These are phyloP conservation scores for Selene dorsalis DNA, from an alignment of 2,797 vertebrate genomes.

Conservation along the genomic window DNA sequence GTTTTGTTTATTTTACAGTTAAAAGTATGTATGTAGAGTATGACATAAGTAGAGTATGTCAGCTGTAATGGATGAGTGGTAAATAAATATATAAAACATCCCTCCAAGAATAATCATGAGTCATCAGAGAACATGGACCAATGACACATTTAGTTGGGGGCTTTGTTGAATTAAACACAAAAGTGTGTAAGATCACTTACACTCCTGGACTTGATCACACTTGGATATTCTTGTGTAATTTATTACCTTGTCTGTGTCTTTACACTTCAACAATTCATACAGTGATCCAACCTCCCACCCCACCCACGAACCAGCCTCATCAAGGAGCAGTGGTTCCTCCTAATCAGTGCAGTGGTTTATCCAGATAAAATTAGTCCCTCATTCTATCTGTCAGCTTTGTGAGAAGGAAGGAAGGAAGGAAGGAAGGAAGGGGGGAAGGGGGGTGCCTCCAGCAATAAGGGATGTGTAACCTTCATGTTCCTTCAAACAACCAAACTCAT, in stretches of 20 bases:
- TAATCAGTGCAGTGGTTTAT: slow-evolving; percentile 63
- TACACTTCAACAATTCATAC: not conserved
- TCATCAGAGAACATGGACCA: no score
- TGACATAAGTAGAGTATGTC: not conserved
- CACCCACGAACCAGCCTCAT: slow-evolving; percentile 35
- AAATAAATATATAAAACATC: not conserved
- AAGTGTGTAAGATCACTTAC: not conserved
- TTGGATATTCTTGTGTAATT: slow-evolving; percentile 10
- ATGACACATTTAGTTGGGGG: no score
- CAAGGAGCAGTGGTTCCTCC: slow-evolving; percentile 45
- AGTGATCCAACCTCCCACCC: not conserved
- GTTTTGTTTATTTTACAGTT: not conserved
- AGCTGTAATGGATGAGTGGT: not conserved
- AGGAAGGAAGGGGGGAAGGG: not conserved
- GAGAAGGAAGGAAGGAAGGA: slow-evolving; percentile 8
- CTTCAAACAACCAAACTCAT: slow-evolving; percentile 6
- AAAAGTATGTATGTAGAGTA: not conserved
- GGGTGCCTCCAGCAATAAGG: slow-evolving; percentile 14
- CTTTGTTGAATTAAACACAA: not conserved
- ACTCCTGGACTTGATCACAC: slow-evolving; percentile 24
- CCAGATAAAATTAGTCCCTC: slow-evolving; percentile 57
- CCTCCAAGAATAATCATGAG: not conserved
- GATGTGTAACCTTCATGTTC: slow-evolving; percentile 36
- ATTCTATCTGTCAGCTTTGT: slow-evolving; percentile 41
- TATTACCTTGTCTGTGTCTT: not conserved